These are phyloP conservation scores for Hoplostethus mediterraneus DNA, from an alignment of 2,797 vertebrate genomes.

Conservation along the genomic window DNA sequence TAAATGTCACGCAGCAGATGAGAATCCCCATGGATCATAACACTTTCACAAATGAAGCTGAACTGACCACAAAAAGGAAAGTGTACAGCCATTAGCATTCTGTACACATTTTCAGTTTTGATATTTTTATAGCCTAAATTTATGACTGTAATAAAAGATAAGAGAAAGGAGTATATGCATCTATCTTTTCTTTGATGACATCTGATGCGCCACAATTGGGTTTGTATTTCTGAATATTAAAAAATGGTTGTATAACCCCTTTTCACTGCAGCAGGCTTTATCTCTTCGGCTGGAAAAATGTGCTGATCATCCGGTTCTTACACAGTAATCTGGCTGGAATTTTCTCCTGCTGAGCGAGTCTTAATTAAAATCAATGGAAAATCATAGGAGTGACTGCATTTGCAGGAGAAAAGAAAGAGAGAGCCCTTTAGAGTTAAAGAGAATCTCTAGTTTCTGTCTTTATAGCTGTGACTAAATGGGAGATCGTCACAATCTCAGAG, in stretches of 20 bases:
- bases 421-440: constrained; percentile 60
- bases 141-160: neutral
- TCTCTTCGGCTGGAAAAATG: constrained; percentile 87
- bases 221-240: constrained; percentile 60
- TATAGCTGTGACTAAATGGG: constrained; percentile 44
- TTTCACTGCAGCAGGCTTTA: constrained; percentile 79
- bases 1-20: neutral
- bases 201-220: constrained; percentile 35
- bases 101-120: neutral
- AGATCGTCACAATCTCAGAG: neutral
- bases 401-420: constrained; percentile 69
- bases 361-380: constrained; percentile 92
- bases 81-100: neutral
- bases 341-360: constrained; percentile 86
- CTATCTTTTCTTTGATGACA: constrained; percentile 22
- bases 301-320: constrained; percentile 86
- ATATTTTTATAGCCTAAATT: neutral
- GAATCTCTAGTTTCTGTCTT: constrained; percentile 55
- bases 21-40: neutral
- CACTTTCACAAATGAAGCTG: neutral
- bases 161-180: neutral
- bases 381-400: constrained; percentile 82
- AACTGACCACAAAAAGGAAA: constrained; percentile 4
- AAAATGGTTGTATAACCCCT: constrained; percentile 75
- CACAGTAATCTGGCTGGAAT: constrained; percentile 88